Evolutionary conservation across 2,797 vertebrate genomes (phyloP).

Genomic region (Sebastes variabilis): DNA sequence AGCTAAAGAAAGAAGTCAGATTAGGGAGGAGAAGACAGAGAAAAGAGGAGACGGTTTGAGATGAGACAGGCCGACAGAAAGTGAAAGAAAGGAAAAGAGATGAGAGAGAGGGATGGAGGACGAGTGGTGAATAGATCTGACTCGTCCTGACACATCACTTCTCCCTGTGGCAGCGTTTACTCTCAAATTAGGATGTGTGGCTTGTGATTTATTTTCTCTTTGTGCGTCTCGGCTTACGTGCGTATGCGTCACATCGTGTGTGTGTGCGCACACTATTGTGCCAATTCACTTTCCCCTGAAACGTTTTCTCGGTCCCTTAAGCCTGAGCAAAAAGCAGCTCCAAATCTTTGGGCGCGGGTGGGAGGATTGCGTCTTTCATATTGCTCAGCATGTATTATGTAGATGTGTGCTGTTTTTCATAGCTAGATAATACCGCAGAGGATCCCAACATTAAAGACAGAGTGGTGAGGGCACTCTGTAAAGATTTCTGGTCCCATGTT

Average conservation of each 20-base stretch:
- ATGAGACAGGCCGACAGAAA: conserved; percentile 45
- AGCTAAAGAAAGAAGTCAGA: conserved; percentile 51
- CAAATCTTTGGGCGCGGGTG: conserved; percentile 54
- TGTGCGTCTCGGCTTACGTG: conserved; percentile 17
- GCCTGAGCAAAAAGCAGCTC: conserved; percentile 50
- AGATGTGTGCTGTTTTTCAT: conserved; percentile 62
- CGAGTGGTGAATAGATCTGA: conserved; percentile 53
- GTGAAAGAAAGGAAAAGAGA: conserved; percentile 19
- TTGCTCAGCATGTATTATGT: conserved; percentile 66
- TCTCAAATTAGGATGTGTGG: conserved; percentile 50
- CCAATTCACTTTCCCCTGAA: conserved; percentile 18
- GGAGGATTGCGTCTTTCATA: conserved; percentile 65
- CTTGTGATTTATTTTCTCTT: conserved; percentile 43
- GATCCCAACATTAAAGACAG: conserved; percentile 37
- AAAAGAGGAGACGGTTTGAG: conserved; percentile 30
- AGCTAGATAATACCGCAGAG: conserved; percentile 51
- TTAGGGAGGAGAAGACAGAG: conserved; percentile 9
- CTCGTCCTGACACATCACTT: conserved; percentile 56
- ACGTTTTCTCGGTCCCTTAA: conserved; percentile 20
- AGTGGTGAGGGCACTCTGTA: conserved; percentile 20
- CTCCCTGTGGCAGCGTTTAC: conserved; percentile 56
- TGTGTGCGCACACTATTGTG: not conserved
- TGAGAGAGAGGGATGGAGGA: conserved; percentile 23
- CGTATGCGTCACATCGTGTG: conserved; percentile 20
- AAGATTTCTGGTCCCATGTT: conserved; percentile 23